Evolutionary conservation across 92 coral and sea anemone genomes (phyloP).

Genomic region (Zoanthus gigantus): DNA sequence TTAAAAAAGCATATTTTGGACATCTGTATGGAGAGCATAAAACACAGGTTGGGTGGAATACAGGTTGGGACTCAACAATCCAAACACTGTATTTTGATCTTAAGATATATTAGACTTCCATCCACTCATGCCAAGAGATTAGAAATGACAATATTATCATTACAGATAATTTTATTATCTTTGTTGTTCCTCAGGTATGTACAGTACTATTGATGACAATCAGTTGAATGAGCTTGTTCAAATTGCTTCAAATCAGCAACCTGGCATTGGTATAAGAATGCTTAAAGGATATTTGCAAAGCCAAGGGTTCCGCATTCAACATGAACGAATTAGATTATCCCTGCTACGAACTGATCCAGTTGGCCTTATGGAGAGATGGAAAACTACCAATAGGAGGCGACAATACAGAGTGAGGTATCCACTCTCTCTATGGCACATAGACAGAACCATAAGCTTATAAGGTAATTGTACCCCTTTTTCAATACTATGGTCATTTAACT

Average conservation of each 20-base stretch:
- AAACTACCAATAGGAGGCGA: slow-evolving; percentile 51
- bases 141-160: background rate
- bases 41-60: too few species aligned
- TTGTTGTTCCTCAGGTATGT: slow-evolving; percentile 40
- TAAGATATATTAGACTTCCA: too few species aligned
- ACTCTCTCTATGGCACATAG: slow-evolving; percentile 65
- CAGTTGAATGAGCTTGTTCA: slow-evolving; percentile 45
- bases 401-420: slow-evolving; percentile 59
- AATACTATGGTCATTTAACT: too few species aligned
- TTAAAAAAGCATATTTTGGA: too few species aligned
- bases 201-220: slow-evolving; percentile 47
- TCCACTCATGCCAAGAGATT: too few species aligned
- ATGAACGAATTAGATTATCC: slow-evolving; percentile 62
- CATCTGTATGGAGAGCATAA: too few species aligned
- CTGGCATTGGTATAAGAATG: slow-evolving; percentile 65
- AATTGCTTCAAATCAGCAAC: slow-evolving; percentile 46
- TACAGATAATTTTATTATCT: background rate
- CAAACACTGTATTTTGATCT: too few species aligned
- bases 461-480: slow-evolving; percentile 4
- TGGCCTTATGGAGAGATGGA: slow-evolving; percentile 63
- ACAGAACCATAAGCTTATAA: slow-evolving; percentile 51
- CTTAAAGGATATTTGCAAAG: slow-evolving; percentile 44
- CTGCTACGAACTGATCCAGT: slow-evolving; percentile 73
- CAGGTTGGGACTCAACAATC: too few species aligned
- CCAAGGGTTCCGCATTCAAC: slow-evolving; percentile 58